These are phyloP conservation scores for Trogon surrucura DNA, from an alignment of 2,113 vertebrate genomes.

Conservation along the genomic window DNA sequence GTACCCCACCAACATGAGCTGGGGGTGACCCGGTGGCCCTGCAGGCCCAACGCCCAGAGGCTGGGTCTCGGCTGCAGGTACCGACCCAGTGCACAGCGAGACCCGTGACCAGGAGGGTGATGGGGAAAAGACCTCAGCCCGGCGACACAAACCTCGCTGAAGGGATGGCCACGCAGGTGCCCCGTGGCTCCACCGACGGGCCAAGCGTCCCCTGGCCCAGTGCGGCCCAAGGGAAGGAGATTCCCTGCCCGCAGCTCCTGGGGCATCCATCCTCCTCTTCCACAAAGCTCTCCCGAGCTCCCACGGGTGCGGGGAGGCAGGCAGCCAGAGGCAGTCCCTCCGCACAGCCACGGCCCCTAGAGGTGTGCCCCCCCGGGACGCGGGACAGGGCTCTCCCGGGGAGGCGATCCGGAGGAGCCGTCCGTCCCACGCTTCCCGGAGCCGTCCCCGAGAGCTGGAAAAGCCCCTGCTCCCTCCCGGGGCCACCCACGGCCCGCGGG, in stretches of 20 bases:
- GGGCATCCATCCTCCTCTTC: not conserved
- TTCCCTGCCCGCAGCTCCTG: not conserved
- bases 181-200: not conserved
- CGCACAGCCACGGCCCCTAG: not conserved
- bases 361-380: not conserved
- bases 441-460: not conserved
- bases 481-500: not conserved
- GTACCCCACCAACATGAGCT: fast-evolving
- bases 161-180: not conserved
- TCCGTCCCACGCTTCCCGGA: not conserved
- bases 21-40: not conserved
- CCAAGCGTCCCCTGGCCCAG: not conserved
- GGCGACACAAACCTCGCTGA: not conserved
- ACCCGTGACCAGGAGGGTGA: fast-evolving
- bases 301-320: not conserved
- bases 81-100: not conserved
- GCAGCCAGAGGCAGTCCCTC: not conserved
- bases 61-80: not conserved
- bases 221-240: not conserved
- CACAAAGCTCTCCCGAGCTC: not conserved
- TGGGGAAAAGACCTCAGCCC: not conserved
- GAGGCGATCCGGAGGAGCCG: not conserved
- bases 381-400: too few relatives aligned
- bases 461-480: not conserved
- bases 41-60: not conserved